Evolutionary conservation across 1,140 invertebrate species (phyloP).

Genomic region (Lineus longissimus): DNA sequence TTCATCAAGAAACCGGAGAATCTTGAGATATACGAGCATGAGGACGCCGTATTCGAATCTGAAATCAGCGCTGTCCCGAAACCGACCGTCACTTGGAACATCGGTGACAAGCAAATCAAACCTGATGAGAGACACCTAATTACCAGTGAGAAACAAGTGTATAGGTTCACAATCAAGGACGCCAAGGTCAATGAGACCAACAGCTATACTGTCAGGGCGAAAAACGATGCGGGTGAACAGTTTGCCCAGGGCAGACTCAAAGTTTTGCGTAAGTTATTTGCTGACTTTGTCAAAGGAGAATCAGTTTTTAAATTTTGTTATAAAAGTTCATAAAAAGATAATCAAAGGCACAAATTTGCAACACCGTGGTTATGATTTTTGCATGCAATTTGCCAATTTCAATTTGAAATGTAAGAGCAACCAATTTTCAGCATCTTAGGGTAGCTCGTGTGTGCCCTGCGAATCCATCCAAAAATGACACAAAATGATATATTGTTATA

Average conservation of each 20-base stretch:
- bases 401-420: no score
- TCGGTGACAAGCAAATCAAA: constrained; percentile 33
- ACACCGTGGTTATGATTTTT: no score
- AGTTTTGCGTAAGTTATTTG: constrained; percentile 42
- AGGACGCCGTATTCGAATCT: constrained; percentile 51
- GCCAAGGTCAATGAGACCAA: constrained; percentile 78
- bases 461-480: no score
- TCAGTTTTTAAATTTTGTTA: no score
- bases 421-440: no score
- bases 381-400: no score
- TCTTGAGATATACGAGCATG: constrained; percentile 39
- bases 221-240: constrained; percentile 78
- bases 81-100: constrained; percentile 46
- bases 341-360: no score
- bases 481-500: no score
- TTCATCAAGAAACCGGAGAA: constrained; percentile 47
- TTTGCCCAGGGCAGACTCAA: constrained; percentile 41
- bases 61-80: constrained; percentile 48
- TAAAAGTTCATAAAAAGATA: no score
- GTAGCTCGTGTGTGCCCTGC: no score
- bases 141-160: constrained; percentile 89
- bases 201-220: constrained; percentile 82
- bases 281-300: not conserved
- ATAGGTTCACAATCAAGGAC: constrained; percentile 80
- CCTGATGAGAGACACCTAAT: constrained; percentile 63